phyloP scores from a whole-genome alignment of 2,797 vertebrate genomes.

The Scleropages formosus region DNA sequence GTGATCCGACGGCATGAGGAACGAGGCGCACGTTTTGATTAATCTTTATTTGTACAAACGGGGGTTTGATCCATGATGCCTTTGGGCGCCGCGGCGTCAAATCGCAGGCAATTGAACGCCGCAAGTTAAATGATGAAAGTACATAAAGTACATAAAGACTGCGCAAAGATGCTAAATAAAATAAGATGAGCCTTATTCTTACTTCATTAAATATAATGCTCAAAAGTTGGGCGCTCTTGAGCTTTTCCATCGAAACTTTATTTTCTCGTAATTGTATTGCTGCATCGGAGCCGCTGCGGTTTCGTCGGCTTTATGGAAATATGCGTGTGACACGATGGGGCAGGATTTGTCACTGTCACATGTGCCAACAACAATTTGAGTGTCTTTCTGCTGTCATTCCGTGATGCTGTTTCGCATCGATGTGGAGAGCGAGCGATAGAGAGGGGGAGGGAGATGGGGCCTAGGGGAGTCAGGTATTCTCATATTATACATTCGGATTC shows the following conservation, averaged over 20 bases:
- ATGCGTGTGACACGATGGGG: conserved; percentile 62
- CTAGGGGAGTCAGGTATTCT: conserved; percentile 77
- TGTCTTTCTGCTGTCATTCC: conserved; percentile 55
- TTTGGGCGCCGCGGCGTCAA: conserved; percentile 50
- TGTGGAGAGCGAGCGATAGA: conserved; percentile 52
- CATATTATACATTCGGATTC: conserved; percentile 73
- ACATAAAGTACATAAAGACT: conserved; percentile 44
- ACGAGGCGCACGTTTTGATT: conserved; percentile 32
- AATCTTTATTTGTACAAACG: conserved; percentile 35
- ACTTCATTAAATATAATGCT: conserved; percentile 29
- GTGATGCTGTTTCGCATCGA: conserved; percentile 56
- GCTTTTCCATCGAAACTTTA: conserved; percentile 50
- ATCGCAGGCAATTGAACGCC: conserved; percentile 29
- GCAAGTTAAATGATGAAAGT: conserved; percentile 56
- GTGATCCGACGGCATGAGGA: conserved; percentile 21
- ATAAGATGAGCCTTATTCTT: conserved; percentile 32
- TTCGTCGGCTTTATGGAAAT: conserved; percentile 38
- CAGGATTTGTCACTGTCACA: conserved; percentile 69
- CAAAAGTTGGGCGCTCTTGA: conserved; percentile 26
- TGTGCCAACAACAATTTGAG: conserved; percentile 18
- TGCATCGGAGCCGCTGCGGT: conserved; percentile 28
- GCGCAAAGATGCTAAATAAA: conserved; percentile 42
- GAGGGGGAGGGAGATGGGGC: conserved; percentile 40
- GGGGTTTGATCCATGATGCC: conserved; percentile 40
- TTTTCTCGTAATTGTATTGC: conserved; percentile 39